phyloP scores from a whole-genome alignment of 37 sponge, comb jelly and placozoan species.

The Hormiphora californensis region DNA sequence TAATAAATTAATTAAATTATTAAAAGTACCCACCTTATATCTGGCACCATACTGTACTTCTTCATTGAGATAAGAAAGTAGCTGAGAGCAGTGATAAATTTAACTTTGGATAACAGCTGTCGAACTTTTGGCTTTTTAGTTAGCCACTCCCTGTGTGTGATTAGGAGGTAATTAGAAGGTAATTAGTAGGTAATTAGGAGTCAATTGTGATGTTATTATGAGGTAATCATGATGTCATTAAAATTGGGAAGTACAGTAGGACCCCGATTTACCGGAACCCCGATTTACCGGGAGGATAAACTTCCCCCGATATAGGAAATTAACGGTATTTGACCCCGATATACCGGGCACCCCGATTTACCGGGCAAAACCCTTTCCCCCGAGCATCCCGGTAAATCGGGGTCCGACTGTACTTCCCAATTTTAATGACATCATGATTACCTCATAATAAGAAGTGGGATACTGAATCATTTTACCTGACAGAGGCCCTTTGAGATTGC shows the following conservation, averaged over 20 bases:
- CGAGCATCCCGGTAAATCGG: too few species aligned
- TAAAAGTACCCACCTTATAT: constrained; percentile 19
- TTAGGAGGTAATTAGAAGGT: background rate
- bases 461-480: background rate
- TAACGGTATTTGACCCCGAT: too few species aligned
- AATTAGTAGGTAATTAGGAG: background rate
- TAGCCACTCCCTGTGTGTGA: constrained; percentile 7
- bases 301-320: too few species aligned
- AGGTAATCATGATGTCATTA: too few species aligned
- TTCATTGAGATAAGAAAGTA: constrained; percentile 46
- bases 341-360: too few species aligned
- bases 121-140: constrained; percentile 50
- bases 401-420: too few species aligned
- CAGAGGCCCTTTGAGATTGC: constrained; percentile 23
- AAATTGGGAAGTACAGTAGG: too few species aligned
- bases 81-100: constrained; percentile 53
- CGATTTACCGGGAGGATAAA: too few species aligned
- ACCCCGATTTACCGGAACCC: too few species aligned
- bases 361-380: too few species aligned
- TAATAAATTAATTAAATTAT: background rate
- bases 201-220: too few species aligned
- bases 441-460: background rate
- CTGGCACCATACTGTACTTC: constrained; percentile 54
- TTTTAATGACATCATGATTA: too few species aligned
- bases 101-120: constrained; percentile 36